Base-by-base conservation (phyloP, 2,113 vertebrate genomes). In the Otus sunia region DNA sequence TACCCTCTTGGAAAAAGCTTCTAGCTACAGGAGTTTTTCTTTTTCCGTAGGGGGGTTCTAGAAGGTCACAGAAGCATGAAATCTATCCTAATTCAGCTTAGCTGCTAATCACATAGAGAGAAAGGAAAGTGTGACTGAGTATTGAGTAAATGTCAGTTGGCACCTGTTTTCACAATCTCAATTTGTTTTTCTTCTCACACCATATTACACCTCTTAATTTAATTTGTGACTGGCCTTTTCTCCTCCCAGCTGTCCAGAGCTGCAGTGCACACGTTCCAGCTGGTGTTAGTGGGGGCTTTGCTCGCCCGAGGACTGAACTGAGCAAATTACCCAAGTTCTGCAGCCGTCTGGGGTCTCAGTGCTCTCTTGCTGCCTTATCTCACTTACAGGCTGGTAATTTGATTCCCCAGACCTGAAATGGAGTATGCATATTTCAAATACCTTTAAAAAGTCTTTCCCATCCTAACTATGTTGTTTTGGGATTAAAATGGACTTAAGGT, bases 111-210 rank as follows among this genome's bases (percentile, higher is more conserved):
- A 95, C 80, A 90, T 64, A 88, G 73, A 94, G 91, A 98, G 95
- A 97, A 96, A 97, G 76, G 97, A 94, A 97, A 96, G 96, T 95
- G 88, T 96, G 96, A 94, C 96, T 96, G 95, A 96, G 86, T 86
- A 91, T 86, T 90, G 91, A 86, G 90, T 96, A 97, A 96, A 97
- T 90, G 97, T 97, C 96, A 96, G 91, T 94, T 94, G 97, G 95
- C 98, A 98, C 98, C 98, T 99, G 98, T 98, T 99, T 99, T 98
- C 96, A 96, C 97, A 98, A 98, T 98, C 97, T 98, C 97, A 93
- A 96, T 97, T 98, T 98, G 96, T 98, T 98, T 98, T 98, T 97
- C 95, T 98, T 98, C 96, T 96, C 97, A 96, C 66, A 87, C 77
- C 75, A 96, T 98, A 97, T 97, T 92, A 96, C 96, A 96, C 97